Percentiles rank a stretch among this genome's conserved stretches.
These are phyloP conservation scores for Myrmecophaga tridactyla DNA, from an alignment of 2,113 vertebrate species.

Conservation along the genomic window DNA sequence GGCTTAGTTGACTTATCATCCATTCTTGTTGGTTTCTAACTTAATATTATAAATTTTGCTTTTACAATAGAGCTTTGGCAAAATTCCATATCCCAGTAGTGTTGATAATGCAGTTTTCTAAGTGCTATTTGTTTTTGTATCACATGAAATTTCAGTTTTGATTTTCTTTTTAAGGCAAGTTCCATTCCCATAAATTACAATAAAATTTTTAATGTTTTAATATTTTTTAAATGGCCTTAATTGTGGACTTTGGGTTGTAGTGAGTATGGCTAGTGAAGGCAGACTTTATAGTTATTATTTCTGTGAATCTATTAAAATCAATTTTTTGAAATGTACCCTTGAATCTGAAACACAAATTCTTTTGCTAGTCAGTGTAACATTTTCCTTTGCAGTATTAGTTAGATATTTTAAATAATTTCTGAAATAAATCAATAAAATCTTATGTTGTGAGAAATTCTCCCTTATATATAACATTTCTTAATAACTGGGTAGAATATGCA, in stretches of 20 bases:
- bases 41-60: too few relatives aligned
- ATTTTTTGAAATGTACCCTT: background rate
- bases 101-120: background rate
- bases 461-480: background rate
- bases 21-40: too few relatives aligned
- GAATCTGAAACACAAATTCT: background rate
- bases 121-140: background rate
- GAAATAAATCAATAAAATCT: background rate
- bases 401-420: background rate
- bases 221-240: background rate
- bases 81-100: background rate
- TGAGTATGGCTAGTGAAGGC: background rate
- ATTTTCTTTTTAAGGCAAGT: background rate
- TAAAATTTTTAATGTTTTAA: background rate
- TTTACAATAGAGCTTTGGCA: too few relatives aligned
- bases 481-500: background rate
- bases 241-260: background rate
- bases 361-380: background rate
- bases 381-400: background rate
- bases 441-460: background rate
- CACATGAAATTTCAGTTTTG: background rate
- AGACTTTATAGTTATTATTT: background rate
- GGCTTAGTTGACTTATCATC: too few relatives aligned
- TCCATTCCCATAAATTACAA: background rate
- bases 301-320: slow-evolving; percentile 9